Percentiles rank a stretch among this genome's conserved stretches.
Evolutionary conservation across 2,113 vertebrate genomes (phyloP).

Genomic region (Clarias gariepinus): DNA sequence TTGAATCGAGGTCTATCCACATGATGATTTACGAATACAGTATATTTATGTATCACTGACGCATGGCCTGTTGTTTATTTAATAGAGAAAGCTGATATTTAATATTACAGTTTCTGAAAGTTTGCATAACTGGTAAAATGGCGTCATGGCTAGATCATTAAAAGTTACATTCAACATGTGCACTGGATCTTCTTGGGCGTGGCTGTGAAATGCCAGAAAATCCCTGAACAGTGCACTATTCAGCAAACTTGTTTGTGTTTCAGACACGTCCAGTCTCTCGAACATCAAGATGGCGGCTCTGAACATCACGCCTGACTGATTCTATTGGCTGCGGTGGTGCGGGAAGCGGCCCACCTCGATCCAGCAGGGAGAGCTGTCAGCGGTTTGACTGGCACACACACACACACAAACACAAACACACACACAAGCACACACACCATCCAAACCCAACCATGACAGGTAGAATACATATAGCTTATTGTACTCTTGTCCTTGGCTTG

Average conservation of each 20-base stretch:
- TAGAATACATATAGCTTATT: slow-evolving; percentile 29
- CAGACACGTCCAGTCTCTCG: not conserved
- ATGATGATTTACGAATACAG: not conserved
- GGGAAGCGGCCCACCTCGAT: slow-evolving; percentile 60
- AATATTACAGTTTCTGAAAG: not conserved
- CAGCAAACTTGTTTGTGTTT: not conserved
- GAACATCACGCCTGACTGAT: slow-evolving; percentile 38
- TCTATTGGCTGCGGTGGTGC: slow-evolving; percentile 48
- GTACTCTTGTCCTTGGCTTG: slow-evolving; percentile 4
- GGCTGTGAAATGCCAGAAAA: not conserved
- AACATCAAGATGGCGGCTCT: not conserved
- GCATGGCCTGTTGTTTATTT: not conserved
- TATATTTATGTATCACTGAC: not conserved
- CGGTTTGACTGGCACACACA: slow-evolving; percentile 44
- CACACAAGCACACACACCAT: slow-evolving; percentile 14
- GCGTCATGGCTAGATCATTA: not conserved
- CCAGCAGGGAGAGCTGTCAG: slow-evolving; percentile 62
- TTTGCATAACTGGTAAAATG: not conserved
- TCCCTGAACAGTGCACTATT: not conserved
- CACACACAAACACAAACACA: slow-evolving; percentile 44
- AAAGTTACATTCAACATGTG: not conserved
- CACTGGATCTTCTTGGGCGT: not conserved
- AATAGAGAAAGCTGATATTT: not conserved
- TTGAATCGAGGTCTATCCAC: not conserved
- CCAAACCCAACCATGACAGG: slow-evolving; percentile 31